phyloP scores from a whole-genome alignment of 2,888 invertebrate genomes.

The Desoria tigrina region DNA sequence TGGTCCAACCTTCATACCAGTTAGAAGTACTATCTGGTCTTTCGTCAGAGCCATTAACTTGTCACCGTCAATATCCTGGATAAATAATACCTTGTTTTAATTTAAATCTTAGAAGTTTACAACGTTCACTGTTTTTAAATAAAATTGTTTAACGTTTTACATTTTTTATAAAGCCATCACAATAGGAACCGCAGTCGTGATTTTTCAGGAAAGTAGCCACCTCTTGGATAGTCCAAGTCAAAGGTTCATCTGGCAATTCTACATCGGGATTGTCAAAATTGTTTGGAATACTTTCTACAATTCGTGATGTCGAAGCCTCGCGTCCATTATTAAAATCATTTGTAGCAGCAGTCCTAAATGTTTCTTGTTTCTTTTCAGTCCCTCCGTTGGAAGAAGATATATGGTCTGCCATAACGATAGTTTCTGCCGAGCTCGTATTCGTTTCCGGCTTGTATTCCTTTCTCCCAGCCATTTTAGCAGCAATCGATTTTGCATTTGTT shows the following conservation, averaged over 20 bases:
- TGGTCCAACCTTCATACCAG: conserved; percentile 92
- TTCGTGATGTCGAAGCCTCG: conserved; percentile 18
- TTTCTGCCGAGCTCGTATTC: no score
- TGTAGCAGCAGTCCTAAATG: no score
- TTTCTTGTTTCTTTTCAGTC: neutral
- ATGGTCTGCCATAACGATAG: neutral
- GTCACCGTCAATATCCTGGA: conserved; percentile 76
- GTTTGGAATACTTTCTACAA: conserved; percentile 63
- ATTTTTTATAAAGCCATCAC: conserved; percentile 64
- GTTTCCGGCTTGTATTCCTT: no score
- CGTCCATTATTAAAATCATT: conserved; percentile 10
- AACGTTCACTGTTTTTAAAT: conserved; percentile 1
- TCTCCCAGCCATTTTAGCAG: no score
- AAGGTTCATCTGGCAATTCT: conserved; percentile 64
- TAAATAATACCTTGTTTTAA: conserved; percentile 50
- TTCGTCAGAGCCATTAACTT: conserved; percentile 77
- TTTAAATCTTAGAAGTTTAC: conserved; percentile 49
- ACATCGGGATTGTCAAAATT: conserved; percentile 62
- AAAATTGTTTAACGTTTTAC: conserved; percentile 55
- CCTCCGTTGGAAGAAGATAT: neutral
- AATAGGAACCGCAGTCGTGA: conserved; percentile 72
- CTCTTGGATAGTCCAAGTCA: conserved; percentile 79
- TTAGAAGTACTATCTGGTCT: conserved; percentile 84
- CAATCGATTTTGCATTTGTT: no score
- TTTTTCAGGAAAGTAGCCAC: conserved; percentile 86